Evolutionary conservation across 1,140 invertebrate species (phyloP).

Genomic region (Rhynchophorus ferrugineus): DNA sequence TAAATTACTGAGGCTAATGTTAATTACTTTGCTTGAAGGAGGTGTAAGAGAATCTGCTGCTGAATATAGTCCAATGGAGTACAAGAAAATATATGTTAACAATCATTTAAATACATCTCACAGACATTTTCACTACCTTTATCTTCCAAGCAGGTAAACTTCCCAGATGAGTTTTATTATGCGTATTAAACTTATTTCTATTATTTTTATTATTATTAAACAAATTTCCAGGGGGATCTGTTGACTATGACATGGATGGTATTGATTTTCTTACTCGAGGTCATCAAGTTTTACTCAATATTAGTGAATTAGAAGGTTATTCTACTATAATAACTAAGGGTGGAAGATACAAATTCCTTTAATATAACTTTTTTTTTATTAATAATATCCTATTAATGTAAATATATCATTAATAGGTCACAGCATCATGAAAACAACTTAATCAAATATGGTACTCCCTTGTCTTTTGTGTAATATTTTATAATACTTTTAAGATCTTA

Average conservation of each 20-base stretch:
- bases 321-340: constrained; percentile 62
- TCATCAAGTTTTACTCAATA: constrained; percentile 71
- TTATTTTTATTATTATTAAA: too few relatives aligned
- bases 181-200: constrained; percentile 9
- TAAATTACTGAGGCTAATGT: too few relatives aligned
- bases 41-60: constrained; percentile 66
- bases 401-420: too few relatives aligned
- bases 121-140: constrained; percentile 85
- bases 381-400: too few relatives aligned
- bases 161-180: too few relatives aligned
- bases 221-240: background rate
- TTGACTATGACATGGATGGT: constrained; percentile 54
- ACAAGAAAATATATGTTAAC: constrained; percentile 48
- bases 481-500: constrained; percentile 45
- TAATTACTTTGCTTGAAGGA: constrained; percentile 75
- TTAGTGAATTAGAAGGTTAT: constrained; percentile 69
- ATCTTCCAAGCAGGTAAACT: constrained; percentile 52
- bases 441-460: background rate
- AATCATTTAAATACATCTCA: constrained; percentile 66
- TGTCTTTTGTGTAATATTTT: background rate
- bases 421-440: too few relatives aligned
- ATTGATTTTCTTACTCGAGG: constrained; percentile 49
- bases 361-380: constrained; percentile 43
- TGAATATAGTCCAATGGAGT: constrained; percentile 56
- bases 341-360: constrained; percentile 65